Conservation (phyloP, 2,797 vertebrate species). For the Avahi laniger region DNA sequence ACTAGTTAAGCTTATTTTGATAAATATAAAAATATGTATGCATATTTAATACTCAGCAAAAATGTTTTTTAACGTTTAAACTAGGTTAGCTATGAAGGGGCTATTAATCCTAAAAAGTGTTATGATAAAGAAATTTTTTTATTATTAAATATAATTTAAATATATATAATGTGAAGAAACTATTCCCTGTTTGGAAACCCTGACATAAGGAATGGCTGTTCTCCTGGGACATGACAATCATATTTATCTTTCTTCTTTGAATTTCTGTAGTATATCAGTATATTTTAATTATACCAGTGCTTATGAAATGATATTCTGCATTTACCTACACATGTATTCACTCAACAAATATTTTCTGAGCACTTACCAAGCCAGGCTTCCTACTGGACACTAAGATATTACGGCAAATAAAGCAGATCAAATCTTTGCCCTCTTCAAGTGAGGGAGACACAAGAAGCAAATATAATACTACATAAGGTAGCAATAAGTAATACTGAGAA, state of each 20-base stretch:
- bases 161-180: neutral
- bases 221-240: neutral
- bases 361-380: neutral
- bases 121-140: neutral
- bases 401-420: neutral
- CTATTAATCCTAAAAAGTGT: neutral
- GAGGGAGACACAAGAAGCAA: neutral
- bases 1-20: neutral
- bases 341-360: neutral
- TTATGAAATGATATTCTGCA: neutral
- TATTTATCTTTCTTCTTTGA: neutral
- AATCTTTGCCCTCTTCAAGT: neutral
- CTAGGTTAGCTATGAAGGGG: neutral
- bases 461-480: neutral
- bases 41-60: neutral
- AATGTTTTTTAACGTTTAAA: neutral
- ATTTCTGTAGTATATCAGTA: neutral
- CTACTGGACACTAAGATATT: neutral
- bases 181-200: neutral
- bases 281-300: neutral
- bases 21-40: neutral
- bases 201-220: neutral
- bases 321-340: neutral
- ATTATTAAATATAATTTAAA: neutral
- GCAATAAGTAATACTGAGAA: neutral